These are phyloP conservation scores for Cheilosia scutellata DNA, from an alignment of 2,888 invertebrate species.

Conservation along the genomic window DNA sequence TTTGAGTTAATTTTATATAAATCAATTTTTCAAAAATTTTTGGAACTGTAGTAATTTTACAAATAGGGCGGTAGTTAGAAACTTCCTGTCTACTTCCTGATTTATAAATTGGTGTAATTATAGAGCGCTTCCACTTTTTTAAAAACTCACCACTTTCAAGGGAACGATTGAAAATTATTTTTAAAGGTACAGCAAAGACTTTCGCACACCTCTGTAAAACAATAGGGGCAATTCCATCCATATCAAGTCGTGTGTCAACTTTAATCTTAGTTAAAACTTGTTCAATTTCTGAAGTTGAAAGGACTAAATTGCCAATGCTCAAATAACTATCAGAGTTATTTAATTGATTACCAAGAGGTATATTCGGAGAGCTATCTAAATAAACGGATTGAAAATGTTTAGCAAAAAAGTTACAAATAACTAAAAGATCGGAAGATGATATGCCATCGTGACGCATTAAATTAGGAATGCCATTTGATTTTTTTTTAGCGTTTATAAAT, in stretches of 20 bases:
- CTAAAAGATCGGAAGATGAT: background rate
- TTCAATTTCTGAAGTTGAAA: background rate
- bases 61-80: no score
- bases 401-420: conserved; percentile 1
- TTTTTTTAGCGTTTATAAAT: background rate
- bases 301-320: background rate
- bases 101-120: no score
- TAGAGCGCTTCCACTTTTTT: no score
- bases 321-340: background rate
- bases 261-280: background rate
- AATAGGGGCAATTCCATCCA: background rate
- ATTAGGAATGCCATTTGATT: background rate
- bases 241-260: background rate
- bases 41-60: no score
- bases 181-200: background rate
- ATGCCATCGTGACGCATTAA: background rate
- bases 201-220: background rate
- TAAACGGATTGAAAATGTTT: background rate
- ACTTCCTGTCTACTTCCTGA: no score
- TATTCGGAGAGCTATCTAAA: background rate
- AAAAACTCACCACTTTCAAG: no score
- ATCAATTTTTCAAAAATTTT: no score
- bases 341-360: background rate
- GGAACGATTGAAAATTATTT: background rate
- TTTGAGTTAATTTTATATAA: no score